Evolutionary conservation across 1,140 invertebrate genomes (phyloP).

Genomic region (Caenorhabditis remanei): DNA sequence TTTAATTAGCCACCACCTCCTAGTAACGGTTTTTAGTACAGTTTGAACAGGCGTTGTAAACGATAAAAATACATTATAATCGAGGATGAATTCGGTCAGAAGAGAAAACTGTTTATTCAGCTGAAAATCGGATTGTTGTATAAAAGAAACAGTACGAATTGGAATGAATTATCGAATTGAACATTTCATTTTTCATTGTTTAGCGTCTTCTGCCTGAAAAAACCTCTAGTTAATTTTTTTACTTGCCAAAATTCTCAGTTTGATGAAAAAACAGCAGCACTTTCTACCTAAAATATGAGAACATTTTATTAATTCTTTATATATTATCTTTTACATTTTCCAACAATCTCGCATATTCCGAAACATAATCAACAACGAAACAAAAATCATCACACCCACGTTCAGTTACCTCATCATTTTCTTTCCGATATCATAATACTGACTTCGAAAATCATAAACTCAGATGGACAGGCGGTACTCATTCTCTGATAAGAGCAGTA

Average conservation of each 20-base stretch:
- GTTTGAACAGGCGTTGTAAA: constrained; percentile 38
- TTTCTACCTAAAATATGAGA: no score
- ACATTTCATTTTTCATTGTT: not conserved
- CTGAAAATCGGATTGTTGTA: constrained; percentile 26
- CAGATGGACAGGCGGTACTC: constrained; percentile 35
- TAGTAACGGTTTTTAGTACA: not conserved
- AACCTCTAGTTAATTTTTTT: no score
- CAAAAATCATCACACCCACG: constrained; percentile 25
- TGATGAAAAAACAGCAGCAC: no score
- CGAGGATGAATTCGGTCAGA: no score
- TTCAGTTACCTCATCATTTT: not conserved
- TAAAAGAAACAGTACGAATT: not conserved
- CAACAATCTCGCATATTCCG: not conserved
- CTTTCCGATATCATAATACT: constrained; percentile 14
- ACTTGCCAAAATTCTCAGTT: no score
- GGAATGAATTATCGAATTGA: not conserved
- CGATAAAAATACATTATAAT: not conserved
- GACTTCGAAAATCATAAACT: constrained; percentile 37
- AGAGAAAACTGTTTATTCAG: constrained; percentile 40
- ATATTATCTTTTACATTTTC: no score
- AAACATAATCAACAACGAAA: not conserved
- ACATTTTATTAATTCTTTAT: not conserved
- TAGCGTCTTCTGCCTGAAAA: not conserved
- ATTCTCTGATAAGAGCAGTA: no score
- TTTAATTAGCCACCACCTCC: not conserved